phyloP scores from a whole-genome alignment of 2,113 vertebrate genomes.

The Gymnarchus niloticus region DNA sequence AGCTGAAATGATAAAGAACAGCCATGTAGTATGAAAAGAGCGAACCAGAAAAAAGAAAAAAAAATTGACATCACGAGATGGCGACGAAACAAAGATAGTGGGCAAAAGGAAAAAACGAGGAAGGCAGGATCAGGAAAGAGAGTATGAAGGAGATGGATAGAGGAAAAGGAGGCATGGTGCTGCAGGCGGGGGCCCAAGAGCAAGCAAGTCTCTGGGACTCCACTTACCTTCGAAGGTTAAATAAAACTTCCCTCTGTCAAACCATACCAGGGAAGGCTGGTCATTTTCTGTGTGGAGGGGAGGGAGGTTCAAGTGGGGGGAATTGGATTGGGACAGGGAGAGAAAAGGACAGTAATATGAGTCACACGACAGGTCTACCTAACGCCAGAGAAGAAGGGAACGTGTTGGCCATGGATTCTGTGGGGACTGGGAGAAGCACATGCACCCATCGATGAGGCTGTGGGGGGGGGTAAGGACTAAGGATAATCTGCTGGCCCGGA shows the following conservation, averaged over 20 bases:
- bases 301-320: constrained; percentile 64
- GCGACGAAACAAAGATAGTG: background rate
- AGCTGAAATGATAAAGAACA: background rate
- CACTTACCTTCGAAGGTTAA: constrained; percentile 99
- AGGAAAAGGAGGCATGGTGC: constrained; percentile 51
- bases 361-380: constrained; percentile 84
- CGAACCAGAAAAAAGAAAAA: too few species aligned
- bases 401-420: constrained; percentile 31
- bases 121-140: background rate
- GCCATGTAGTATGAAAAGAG: constrained; percentile 1
- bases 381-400: constrained; percentile 67
- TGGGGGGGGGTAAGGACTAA: background rate
- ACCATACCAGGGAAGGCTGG: constrained; percentile 99
- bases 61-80: too few species aligned
- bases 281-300: constrained; percentile 97
- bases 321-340: constrained; percentile 69
- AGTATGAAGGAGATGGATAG: constrained; percentile 22
- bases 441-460: background rate
- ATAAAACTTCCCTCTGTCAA: constrained; percentile 99
- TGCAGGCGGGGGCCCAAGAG: constrained; percentile 55
- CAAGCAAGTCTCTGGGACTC: constrained; percentile 62
- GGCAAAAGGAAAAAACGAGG: background rate
- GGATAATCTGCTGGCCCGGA: background rate
- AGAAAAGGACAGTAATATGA: constrained; percentile 97
- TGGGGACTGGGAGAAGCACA: constrained; percentile 1